Conservation (phyloP, 2,888 invertebrate species). For the Reticulitermes lucifugus region DNA sequence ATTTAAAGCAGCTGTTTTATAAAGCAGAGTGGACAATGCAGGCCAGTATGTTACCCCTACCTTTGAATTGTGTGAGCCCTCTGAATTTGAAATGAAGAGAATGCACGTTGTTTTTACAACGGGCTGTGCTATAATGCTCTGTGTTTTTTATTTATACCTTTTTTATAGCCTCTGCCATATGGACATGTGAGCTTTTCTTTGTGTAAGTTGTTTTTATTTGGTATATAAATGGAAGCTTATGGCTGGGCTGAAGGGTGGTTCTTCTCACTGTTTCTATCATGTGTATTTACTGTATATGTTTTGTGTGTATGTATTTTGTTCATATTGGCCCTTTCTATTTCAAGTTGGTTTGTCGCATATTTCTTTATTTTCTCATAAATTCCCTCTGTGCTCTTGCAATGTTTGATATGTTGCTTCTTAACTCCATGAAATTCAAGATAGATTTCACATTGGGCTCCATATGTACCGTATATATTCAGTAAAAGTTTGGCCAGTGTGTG, state of each 20-base stretch:
- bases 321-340: background rate
- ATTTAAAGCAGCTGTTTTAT: background rate
- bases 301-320: background rate
- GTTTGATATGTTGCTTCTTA: background rate
- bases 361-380: background rate
- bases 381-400: background rate
- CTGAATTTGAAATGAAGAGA: background rate
- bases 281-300: background rate
- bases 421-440: too few relatives aligned
- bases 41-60: background rate
- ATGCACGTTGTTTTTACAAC: background rate
- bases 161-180: background rate
- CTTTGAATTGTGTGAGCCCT: background rate
- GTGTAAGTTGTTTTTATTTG: background rate
- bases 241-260: background rate
- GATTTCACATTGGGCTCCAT: too few relatives aligned
- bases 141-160: background rate
- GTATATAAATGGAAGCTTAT: background rate
- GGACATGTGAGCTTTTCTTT: background rate
- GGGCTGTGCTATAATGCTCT: background rate
- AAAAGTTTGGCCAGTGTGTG: too few relatives aligned
- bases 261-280: background rate
- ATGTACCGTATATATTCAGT: too few relatives aligned
- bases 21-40: background rate
- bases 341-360: background rate